A percentile compares a stretch with the other conserved stretches of the same genome.
Evolutionary conservation across 64 coral and sea anemone species (phyloP).

Genomic region (Platygyra sinensis): DNA sequence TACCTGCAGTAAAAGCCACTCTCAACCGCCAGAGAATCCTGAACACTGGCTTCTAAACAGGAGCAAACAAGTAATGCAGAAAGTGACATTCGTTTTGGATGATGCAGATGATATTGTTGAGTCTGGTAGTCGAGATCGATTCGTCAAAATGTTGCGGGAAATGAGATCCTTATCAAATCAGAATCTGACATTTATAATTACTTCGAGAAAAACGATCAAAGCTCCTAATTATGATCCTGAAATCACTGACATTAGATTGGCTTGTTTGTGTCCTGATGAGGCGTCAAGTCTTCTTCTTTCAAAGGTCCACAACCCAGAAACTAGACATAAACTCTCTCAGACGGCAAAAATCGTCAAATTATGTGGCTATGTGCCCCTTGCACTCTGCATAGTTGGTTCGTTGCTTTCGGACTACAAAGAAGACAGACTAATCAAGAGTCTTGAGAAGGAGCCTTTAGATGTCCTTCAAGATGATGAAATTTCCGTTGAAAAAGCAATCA

Average conservation of each 20-base stretch:
- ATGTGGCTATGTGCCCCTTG: slow-evolving; percentile 58
- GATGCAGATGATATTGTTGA: slow-evolving; percentile 43
- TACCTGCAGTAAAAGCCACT: slow-evolving; percentile 35
- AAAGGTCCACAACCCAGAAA: neutral
- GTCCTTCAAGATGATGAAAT: slow-evolving; percentile 13
- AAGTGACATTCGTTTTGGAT: slow-evolving; percentile 50
- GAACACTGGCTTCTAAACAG: slow-evolving; percentile 38
- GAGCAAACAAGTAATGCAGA: slow-evolving; percentile 23
- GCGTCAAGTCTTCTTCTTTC: neutral
- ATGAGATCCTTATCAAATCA: slow-evolving; percentile 44
- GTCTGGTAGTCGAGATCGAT: neutral
- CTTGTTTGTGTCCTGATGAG: neutral
- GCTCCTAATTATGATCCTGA: neutral
- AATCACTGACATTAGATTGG: neutral
- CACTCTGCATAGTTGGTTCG: slow-evolving; percentile 58
- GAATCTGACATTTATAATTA: slow-evolving; percentile 49
- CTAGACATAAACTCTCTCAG: neutral
- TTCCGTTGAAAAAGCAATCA: slow-evolving; percentile 30
- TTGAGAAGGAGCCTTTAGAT: slow-evolving; percentile 32
- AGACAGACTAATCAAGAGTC: slow-evolving; percentile 1
- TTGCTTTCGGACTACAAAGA: slow-evolving; percentile 24
- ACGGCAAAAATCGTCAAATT: slow-evolving; percentile 20
- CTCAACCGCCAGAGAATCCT: slow-evolving; percentile 28
- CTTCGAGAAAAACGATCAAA: slow-evolving; percentile 31
- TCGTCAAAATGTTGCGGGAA: slow-evolving; percentile 30